A percentile compares a stretch with the other conserved stretches of the same genome.
Evolutionary conservation across 2,113 vertebrate species (phyloP).

Genomic region (Drymodes brunneopygia): DNA sequence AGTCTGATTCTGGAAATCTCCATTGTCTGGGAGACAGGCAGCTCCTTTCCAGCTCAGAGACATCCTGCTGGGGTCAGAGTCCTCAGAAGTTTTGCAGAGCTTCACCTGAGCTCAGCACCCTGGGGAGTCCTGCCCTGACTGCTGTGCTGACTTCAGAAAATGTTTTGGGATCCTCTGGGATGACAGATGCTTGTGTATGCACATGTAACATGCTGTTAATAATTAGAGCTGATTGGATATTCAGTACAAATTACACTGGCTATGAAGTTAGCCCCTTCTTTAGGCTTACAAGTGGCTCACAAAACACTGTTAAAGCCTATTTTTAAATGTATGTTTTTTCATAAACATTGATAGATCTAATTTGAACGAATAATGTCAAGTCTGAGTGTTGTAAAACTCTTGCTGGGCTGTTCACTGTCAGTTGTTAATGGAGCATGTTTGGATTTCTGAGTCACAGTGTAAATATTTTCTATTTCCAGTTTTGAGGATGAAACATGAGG

Average conservation of each 20-base stretch:
- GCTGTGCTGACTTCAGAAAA: background rate
- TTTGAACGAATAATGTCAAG: conserved; percentile 13
- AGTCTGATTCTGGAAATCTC: background rate
- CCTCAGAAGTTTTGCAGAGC: background rate
- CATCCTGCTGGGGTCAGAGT: background rate
- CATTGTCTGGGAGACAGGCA: background rate
- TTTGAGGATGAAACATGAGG: background rate
- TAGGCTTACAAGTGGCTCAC: conserved; percentile 37
- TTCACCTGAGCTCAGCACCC: conserved; percentile 1
- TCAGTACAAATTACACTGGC: conserved; percentile 53
- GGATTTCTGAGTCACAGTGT: conserved; percentile 46
- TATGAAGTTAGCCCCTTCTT: conserved; percentile 49
- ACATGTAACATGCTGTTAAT: conserved; percentile 48
- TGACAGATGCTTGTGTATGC: conserved; percentile 59
- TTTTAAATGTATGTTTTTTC: conserved; percentile 35
- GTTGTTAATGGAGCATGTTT: conserved; percentile 19
- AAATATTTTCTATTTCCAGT: conserved; percentile 33
- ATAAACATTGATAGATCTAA: conserved; percentile 26
- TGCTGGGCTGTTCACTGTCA: conserved; percentile 15
- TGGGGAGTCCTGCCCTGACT: background rate
- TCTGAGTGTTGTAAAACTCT: conserved; percentile 16
- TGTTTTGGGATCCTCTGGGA: conserved; percentile 33
- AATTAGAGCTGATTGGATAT: conserved; percentile 62
- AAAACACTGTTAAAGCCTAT: conserved; percentile 41
- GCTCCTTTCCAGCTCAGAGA: background rate